Evolutionary conservation across 2,797 vertebrate genomes (phyloP), one percentile per base, ranked within the genome.

Genomic region (Cyclopterus lumpus): DNA sequence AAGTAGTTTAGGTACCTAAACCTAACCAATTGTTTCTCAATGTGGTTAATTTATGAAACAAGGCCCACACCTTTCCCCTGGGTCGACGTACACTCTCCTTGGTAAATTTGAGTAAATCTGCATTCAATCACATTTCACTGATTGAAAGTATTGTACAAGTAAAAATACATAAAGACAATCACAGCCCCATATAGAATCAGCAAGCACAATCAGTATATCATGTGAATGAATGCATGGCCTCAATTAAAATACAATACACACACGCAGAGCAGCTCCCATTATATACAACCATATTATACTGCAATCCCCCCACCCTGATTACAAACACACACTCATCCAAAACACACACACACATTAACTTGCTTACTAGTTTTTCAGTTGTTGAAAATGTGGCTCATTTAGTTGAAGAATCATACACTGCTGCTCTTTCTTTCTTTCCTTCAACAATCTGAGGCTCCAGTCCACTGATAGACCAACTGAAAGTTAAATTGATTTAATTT

Each of bases 281-380:
- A 62, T 34, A 60, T 26, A 40, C n/a, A 57, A 22, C 7, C 2
- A 8, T 11, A 80, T 75, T 61, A 64, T 54, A 34, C 44, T 44
- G 64, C 32, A 67, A 1, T 3, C 4, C 57, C 57, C 26, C 5
- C 26, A 40, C 66, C 30, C 65, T 71, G 71, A 78, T 73, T 67
- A 58, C 62, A 76, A 32, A 73, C 22, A 42, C 57, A 75, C 67
- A 24, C 22, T 46, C 3, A 8, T 46, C 18, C 44, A 46, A 46
- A 46, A 75, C 55, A 73, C 49, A 67, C 1, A 67, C 1, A 54
- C 5, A 60, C 36, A 85, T 24, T 15, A 30, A 74, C 63, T 62
- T 69, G 70, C 72, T 77, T 72, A 69, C 55, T 67, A 34, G 69
- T 65, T 65, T 67, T 57, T 66, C 18, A 40, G 72, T 61, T 78